Evolutionary conservation across 2,888 invertebrate genomes (phyloP), one percentile per base, ranked within the genome.

Genomic region (Stenurella melanura): DNA sequence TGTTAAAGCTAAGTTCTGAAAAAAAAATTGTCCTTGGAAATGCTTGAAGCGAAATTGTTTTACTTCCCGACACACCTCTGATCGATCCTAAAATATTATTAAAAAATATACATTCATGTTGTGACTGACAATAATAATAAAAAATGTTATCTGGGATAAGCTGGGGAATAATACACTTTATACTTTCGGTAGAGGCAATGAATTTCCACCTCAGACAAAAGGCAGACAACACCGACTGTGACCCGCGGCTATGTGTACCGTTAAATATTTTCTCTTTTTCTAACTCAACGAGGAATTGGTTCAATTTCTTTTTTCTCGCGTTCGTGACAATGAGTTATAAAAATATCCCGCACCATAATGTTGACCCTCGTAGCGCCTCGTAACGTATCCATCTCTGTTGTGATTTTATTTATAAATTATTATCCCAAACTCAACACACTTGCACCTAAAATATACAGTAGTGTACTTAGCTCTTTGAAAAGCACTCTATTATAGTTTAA

Each of bases 361-460:
- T 67, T 67, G 67, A 67, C 67, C 67, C 67, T 67, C 67, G 67
- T 67, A 67, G 54, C 50, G 30, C 54, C 63, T 67, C 54, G 54
- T 56, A 67, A 38, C 15, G 19, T 67, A 67, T 67, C 67, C 67
- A 50, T 67, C 67, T 50, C 54, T 50, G 67, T 67, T 56, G 67
- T 54, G 67, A 67, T 67, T 67, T 67, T 56, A 54, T 67, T 67
- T 67, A 64, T 71, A 70, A 71, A 34, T 66, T 67, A 66, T 60
- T 19, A 34, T 30, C 60, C 18, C 60, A 67, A 57, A 50, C 10
- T 34, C 71, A 64, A 60, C 71, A 21, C 58, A 18, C 38, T 42
- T n/a, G 50, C 12, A n/a, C 50, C 6, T 50, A n/a, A 50, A 50
- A n/a, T 7, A n/a, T 50, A n/a, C 50, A 15, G 4, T 50, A n/a